Base-by-base conservation (phyloP, 2,888 invertebrate species). In the Cartodere bifasciata region DNA sequence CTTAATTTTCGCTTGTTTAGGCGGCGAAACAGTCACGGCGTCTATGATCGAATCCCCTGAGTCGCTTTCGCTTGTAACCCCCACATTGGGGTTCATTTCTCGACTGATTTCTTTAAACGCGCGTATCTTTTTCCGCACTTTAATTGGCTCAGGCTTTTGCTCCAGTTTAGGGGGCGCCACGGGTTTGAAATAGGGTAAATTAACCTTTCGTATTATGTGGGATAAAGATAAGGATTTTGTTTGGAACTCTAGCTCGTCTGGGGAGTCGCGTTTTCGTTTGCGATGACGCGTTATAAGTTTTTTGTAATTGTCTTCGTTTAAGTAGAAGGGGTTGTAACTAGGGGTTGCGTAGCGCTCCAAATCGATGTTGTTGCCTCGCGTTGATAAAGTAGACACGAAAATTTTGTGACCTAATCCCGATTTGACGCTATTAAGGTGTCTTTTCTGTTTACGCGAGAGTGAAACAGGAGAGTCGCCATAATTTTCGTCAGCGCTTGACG, bases 181-280 rank as follows among this genome's bases (percentile, higher is more conserved):
- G 32, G 55, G 58, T 42, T 60, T 61, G 21, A 53, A 50, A 28
- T 57, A 58, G 39, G 56, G 54, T 43, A 61, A 45, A 42, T 55
- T 57, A 7, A 59, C 52, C 43, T 74, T 55, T 32, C 53, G 60
- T 46, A 67, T 70, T 48, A 77, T 68, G 58, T 78, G 87, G 44
- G 79, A 72, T 30, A 88, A 57, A 5, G 76, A 75, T 42, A 88
- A 77, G 28, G 79, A 82, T 43, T 72, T 69, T 9, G 79, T 82
- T 47, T 80, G 78, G 29, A 85, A 64, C 54, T 85, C 84, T 11
- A 80, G 76, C 52, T 81, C 75, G 46, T 70, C 68, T 73, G 79
- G 75, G 50, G 73, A 71, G 35, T 75, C 73, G 22, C 73, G 60
- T 56, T 82, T 73, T 40, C 82, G 64, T 36, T 72, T 68, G 50